Base-by-base conservation (phyloP, 1,140 invertebrate species). In the Platyscapa corneri region DNA sequence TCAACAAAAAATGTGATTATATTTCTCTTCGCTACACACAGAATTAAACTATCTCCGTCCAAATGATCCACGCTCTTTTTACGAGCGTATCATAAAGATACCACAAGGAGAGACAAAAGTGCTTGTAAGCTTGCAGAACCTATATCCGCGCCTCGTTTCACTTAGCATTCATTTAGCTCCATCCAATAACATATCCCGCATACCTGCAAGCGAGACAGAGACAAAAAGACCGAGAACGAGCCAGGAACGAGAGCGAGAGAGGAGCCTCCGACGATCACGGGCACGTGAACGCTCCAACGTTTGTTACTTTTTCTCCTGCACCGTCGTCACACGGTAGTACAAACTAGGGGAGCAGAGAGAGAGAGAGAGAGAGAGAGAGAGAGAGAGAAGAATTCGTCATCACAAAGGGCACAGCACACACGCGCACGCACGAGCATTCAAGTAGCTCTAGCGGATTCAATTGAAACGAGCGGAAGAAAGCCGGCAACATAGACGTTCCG, bases 11-110 rank as follows among this genome's bases (percentile, higher is more conserved):
- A 81, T 10, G 23, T 42, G 37, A 81, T 81, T 81, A 70, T n/a
- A 82, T 49, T 37, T 32, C 39, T n/a, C n/a, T 70, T 34, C 14
- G 27, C n/a, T 70, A 80, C 23, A 60, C 77, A 81, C 37, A 65
- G 30, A 49, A 70, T 72, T 53, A 67, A 72, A 81, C 79, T 70
- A 81, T 81, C 64, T 46, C 10, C 64, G n/a, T 70, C 39, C 39
- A 34, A 81, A 81, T 53, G 60, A 34, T 81, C 39, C 42, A 46
- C 37, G 78, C 30, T 81, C 65, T 78, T 74, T 82, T 82, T 74
- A 82, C 81, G 64, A 82, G 81, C 46, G 18, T 74, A 82, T 82
- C 81, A 74, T 82, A 82, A 82, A 60, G 81, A 82, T 82, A 82
- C 20, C 32, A 34, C 1, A 74, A 56, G 34, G 23, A 65, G 74